Evolutionary conservation across 2,888 invertebrate genomes (phyloP).

Genomic region (Drymonia ruficornis): DNA sequence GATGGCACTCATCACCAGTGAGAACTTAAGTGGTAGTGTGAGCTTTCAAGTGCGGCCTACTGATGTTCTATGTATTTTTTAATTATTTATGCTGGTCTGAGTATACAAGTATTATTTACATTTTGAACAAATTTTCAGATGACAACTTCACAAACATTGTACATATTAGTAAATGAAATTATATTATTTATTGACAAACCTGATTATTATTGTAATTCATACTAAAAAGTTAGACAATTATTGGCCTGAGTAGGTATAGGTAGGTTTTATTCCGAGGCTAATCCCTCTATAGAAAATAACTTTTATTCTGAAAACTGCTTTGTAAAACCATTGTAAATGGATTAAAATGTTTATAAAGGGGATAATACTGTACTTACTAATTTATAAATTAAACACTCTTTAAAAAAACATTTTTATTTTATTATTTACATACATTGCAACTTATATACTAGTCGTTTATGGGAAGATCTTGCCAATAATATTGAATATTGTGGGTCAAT

Average conservation of each 20-base stretch:
- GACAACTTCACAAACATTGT: no score
- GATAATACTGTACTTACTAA: no score
- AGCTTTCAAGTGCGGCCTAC: slow-evolving; percentile 30
- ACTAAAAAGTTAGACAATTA: no score
- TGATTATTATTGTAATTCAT: no score
- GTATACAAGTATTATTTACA: slow-evolving; percentile 8
- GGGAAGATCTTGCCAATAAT: not conserved
- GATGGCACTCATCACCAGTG: slow-evolving; percentile 11
- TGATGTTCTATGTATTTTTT: slow-evolving; percentile 29
- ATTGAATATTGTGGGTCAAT: not conserved
- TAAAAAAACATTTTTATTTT: not conserved
- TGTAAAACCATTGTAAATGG: no score
- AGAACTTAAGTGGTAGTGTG: slow-evolving; percentile 8
- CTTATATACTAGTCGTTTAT: not conserved
- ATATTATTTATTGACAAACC: not conserved
- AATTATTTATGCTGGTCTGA: slow-evolving; percentile 31
- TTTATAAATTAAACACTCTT: no score
- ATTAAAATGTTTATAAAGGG: no score
- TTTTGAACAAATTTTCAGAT: no score
- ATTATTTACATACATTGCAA: not conserved
- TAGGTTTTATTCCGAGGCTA: no score
- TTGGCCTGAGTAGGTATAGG: no score
- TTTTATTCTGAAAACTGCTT: no score
- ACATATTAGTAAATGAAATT: not conserved
- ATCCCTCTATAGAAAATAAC: no score